Percentiles rank a stretch among this genome's conserved stretches.
These are phyloP conservation scores for Pterophyllum scalare DNA, from an alignment of 2,113 vertebrate genomes.

Conservation along the genomic window DNA sequence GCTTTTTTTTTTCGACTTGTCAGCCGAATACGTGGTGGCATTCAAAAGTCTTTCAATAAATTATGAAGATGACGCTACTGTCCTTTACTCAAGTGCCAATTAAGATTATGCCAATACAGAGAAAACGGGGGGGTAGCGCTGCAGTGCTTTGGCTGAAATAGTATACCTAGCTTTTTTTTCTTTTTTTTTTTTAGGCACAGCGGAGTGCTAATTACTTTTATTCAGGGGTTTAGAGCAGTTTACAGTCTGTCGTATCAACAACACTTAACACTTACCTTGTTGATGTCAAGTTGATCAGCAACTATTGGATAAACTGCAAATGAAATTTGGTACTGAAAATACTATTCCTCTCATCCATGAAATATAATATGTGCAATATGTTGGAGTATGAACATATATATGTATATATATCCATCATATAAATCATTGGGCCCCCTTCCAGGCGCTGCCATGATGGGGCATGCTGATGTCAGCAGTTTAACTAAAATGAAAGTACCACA, in stretches of 20 bases:
- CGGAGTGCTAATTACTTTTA: conserved; percentile 1
- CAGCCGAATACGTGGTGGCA: conserved; percentile 30
- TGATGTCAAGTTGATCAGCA: not conserved
- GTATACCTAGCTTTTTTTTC: not conserved
- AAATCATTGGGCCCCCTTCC: no score
- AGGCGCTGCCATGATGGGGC: not conserved
- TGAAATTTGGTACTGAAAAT: not conserved
- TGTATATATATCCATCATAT: no score
- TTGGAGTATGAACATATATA: not conserved
- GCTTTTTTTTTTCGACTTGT: conserved; percentile 29
- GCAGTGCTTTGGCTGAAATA: not conserved
- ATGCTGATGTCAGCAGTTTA: not conserved
- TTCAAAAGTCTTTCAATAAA: conserved; percentile 25
- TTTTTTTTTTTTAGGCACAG: not conserved
- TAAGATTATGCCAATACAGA: conserved; percentile 1
- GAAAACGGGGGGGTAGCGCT: not conserved
- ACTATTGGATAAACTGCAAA: not conserved
- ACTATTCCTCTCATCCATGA: not conserved
- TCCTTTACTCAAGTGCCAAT: conserved; percentile 40
- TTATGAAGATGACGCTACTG: conserved; percentile 10
- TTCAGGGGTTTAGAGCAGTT: not conserved
- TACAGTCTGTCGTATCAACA: not conserved
- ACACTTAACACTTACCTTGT: no score
- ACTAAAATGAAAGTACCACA: not conserved
- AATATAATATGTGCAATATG: not conserved